These are phyloP conservation scores for Hystrix cristata DNA, from an alignment of 2,113 vertebrate species.

Conservation along the genomic window DNA sequence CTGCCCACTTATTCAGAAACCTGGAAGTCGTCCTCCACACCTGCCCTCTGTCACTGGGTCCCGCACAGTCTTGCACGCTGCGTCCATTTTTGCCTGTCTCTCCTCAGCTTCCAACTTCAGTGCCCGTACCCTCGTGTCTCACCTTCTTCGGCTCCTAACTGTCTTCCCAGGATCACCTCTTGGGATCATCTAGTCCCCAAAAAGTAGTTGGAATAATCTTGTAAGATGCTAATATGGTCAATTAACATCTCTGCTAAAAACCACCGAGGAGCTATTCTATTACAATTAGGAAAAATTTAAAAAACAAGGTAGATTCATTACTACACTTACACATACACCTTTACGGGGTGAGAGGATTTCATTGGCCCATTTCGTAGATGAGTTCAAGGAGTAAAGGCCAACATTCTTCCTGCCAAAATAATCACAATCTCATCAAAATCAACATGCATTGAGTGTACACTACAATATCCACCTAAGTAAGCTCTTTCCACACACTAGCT, in stretches of 20 bases:
- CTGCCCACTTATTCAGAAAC: neutral
- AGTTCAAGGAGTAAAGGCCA: neutral
- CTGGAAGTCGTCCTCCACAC: neutral
- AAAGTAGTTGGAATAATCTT: neutral
- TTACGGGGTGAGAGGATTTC: no score
- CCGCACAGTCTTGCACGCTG: neutral
- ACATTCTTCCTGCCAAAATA: neutral
- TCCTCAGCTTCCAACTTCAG: rapidly evolving
- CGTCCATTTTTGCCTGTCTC: neutral
- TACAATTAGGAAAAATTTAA: neutral
- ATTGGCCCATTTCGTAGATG: neutral
- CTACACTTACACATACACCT: neutral
- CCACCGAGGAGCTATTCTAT: neutral
- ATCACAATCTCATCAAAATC: neutral
- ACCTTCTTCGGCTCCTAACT: neutral
- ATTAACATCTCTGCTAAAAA: neutral
- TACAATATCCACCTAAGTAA: neutral
- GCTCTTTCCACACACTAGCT: neutral
- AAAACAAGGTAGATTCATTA: neutral
- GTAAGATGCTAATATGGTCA: neutral
- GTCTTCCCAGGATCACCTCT: neutral
- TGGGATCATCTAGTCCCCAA: neutral
- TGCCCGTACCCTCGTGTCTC: neutral
- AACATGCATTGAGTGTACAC: neutral
- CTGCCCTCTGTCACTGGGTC: rapidly evolving